Evolutionary conservation across 2,113 vertebrate species (phyloP), one percentile per base, ranked within the genome.

Genomic region (Marcusenius ussheri): DNA sequence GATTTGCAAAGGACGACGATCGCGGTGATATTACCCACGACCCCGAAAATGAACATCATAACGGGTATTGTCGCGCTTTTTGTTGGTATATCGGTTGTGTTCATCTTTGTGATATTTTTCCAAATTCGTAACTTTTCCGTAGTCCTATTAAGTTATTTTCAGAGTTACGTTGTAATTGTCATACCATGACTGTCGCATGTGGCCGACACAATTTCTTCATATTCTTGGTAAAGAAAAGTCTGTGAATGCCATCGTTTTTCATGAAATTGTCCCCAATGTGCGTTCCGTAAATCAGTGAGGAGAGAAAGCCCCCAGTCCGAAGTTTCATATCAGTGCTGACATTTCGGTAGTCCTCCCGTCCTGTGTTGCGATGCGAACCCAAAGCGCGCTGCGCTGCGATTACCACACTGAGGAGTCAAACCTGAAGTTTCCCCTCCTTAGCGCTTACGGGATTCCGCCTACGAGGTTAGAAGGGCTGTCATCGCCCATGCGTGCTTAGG

Each of bases 31-130:
- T 99, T 99, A 6, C 98, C 98, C 93, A 97, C 97, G 91, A 99
- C 98, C 13, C 98, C 98, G 39, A 99, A 97, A 88, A 99, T 97
- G 93, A 99, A 99, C 98, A 99, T 99, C 85, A 98, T 96, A 0
- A 94, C 95, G 11, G 98, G 98, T 92, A 98, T 97, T 91, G 97
- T 97, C 90, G 91, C 95, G 87, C 0, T 84, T 70, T 94, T 89
- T n/a, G 3, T 13, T 0, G 92, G 88, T 53, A 8, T 24, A 15
- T 56, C 93, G 1, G 94, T 96, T 39, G 49, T 92, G 47, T 87
- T 89, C n/a, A 83, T 58, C 39, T 56, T 89, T 5, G 21, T 17
- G 24, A 89, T 46, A 17, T 11, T 83, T 42, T 42, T 27, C n/a
- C 49, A 53, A n/a, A 80, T 53, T 74, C 35, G 11, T 27, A 80